These are phyloP conservation scores for Aethes cnicana DNA, from an alignment of 2,888 invertebrate species.

Conservation along the genomic window DNA sequence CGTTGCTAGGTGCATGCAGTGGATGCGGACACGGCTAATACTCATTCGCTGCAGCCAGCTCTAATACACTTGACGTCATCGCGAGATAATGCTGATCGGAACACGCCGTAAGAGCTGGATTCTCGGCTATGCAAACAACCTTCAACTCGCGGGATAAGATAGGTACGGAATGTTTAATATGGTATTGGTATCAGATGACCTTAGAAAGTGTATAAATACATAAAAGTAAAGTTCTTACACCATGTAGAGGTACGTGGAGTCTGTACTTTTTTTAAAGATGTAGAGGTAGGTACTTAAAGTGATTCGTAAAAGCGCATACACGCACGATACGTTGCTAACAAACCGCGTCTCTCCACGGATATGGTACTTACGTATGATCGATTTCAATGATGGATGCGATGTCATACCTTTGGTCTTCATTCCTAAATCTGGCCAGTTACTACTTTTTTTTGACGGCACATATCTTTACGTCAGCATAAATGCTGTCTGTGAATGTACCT, in stretches of 20 bases:
- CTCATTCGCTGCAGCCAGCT: constrained; percentile 37
- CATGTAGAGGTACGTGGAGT: too few relatives aligned
- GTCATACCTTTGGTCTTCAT: too few relatives aligned
- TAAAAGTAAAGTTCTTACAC: too few relatives aligned
- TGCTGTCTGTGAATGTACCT: constrained; percentile 29
- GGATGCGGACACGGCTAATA: constrained; percentile 44
- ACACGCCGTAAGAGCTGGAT: constrained; percentile 41
- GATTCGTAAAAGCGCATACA: too few relatives aligned
- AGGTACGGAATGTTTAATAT: background rate
- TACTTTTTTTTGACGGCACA: too few relatives aligned
- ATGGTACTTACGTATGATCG: too few relatives aligned
- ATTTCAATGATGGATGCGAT: too few relatives aligned
- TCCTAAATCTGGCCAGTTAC: too few relatives aligned
- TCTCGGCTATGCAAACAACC: constrained; percentile 49
- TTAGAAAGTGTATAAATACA: background rate
- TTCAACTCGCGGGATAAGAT: constrained; percentile 37
- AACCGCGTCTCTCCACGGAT: too few relatives aligned
- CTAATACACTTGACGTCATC: constrained; percentile 43
- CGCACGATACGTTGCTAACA: too few relatives aligned
- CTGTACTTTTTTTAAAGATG: too few relatives aligned
- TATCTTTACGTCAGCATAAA: background rate
- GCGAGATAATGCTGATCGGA: constrained; percentile 33
- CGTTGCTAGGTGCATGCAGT: constrained; percentile 22
- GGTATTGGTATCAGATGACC: background rate
- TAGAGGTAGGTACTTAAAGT: too few relatives aligned